These are phyloP conservation scores for Ochropleura leucogaster DNA, from an alignment of 2,888 invertebrate genomes.

Conservation along the genomic window DNA sequence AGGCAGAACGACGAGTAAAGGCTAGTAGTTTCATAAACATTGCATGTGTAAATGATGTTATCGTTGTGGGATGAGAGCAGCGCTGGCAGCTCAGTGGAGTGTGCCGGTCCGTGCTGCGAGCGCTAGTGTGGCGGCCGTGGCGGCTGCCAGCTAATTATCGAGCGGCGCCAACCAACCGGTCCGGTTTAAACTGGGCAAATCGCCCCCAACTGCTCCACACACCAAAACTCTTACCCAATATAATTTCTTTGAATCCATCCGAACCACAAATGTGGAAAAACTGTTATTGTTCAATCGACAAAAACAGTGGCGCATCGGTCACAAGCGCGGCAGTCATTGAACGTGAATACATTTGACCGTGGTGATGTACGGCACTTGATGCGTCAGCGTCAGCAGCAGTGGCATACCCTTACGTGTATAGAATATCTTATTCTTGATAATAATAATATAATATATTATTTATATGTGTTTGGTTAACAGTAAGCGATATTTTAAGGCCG, in stretches of 20 bases:
- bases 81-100: too few relatives aligned
- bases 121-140: neutral
- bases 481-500: too few relatives aligned
- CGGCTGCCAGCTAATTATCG: slow-evolving; percentile 39
- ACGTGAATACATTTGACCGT: neutral
- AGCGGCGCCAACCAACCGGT: neutral
- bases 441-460: too few relatives aligned
- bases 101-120: too few relatives aligned
- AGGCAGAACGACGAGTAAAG: neutral
- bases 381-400: neutral
- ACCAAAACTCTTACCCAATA: slow-evolving; percentile 5
- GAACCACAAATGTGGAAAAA: neutral
- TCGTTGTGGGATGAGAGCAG: neutral
- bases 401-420: neutral
- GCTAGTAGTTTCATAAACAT: neutral
- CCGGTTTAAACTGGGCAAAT: neutral
- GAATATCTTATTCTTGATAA: too few relatives aligned
- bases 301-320: neutral
- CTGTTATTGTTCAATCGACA: neutral
- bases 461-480: too few relatives aligned
- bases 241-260: slow-evolving; percentile 18
- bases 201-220: neutral
- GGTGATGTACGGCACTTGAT: neutral
- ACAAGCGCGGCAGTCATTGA: neutral
- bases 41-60: too few relatives aligned